Base-by-base conservation (phyloP, 2,113 vertebrate genomes). In the Tetrao urogallus region DNA sequence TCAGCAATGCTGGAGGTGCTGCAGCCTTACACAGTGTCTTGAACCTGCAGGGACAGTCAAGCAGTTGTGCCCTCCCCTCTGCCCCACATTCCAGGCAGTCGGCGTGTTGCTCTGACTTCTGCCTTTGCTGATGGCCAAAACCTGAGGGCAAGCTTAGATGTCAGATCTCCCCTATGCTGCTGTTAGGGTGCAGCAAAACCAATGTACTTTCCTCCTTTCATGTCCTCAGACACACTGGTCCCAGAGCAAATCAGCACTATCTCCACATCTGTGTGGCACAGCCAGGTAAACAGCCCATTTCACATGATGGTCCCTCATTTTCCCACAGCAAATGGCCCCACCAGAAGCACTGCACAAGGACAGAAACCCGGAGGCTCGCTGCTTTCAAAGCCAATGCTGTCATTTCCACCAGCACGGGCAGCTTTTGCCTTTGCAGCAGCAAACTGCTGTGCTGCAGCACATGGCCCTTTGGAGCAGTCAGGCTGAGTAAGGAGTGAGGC, bases 361-460 rank as follows among this genome's bases (percentile, higher is more conserved):
- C 1, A 1, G 47, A 25, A 57, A 65, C 32, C 38, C 0, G 0
- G 12, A 36, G 11, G 18, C 65, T 36, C 61, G 6, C 6, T 22
- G 52, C 34, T 77, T 48, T 22, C 60, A 20, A 38, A 63, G 34
- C 20, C 54, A 8, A 45, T 4, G 8, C 36, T 70, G n/a, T 6
- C 43, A 36, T n/a, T 73, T 58, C 54, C 80, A 60, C 14, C 70
- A 52, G 18, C n/a, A 21, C 1, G 3, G 1, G 43, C 72, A 24
- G n/a, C 16, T 48, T 88, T 12, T 54, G 61, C 50, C 25, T 20
- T 28, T 20, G 72, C 43, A 78, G 76, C 43, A 74, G 50, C 14
- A 32, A 85, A 50, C 14, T 50, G 42, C 56, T 7, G 32, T 58
- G 40, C 22, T 25, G 45, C 47, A 61, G 45, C n/a, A 63, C 27